Evolutionary conservation across 2,797 vertebrate species (phyloP).

Genomic region (Chanos chanos): DNA sequence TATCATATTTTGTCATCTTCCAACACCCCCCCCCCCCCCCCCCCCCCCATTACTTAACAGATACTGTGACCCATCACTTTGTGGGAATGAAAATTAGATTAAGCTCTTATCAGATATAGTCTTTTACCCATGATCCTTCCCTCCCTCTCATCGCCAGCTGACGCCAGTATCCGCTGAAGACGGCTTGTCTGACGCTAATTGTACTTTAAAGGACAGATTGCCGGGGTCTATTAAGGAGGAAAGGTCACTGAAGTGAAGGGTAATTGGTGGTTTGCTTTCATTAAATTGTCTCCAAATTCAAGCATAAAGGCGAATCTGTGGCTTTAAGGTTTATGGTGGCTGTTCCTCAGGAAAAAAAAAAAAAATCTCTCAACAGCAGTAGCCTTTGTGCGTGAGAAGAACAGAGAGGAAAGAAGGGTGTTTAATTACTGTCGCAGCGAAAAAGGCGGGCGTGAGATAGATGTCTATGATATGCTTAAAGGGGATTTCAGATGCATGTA

Average conservation of each 20-base stretch:
- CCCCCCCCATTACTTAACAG: no score
- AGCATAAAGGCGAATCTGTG: constrained; percentile 2
- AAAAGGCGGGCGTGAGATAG: neutral
- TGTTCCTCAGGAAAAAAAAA: no score
- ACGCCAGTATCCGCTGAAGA: constrained; percentile 9
- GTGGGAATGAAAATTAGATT: constrained; percentile 52
- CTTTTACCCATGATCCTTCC: constrained; percentile 10
- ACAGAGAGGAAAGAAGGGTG: neutral
- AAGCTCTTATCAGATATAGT: constrained; percentile 54
- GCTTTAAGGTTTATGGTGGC: neutral
- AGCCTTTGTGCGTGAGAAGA: constrained; percentile 2
- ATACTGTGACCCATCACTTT: constrained; percentile 35
- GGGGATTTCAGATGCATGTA: constrained; percentile 2
- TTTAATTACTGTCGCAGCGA: constrained; percentile 10
- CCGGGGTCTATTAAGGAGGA: constrained; percentile 24
- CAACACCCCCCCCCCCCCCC: no score
- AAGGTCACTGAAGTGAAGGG: constrained; percentile 22
- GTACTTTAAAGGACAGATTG: constrained; percentile 39
- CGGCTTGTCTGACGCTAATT: constrained; percentile 41
- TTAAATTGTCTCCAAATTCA: constrained; percentile 26
- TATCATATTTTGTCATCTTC: no score
- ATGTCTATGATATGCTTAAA: neutral
- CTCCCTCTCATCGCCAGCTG: neutral
- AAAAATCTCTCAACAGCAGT: neutral
- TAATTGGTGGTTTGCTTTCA: constrained; percentile 36